Base-by-base conservation (phyloP, 2,888 invertebrate genomes). In the Thymelicus sylvestris region DNA sequence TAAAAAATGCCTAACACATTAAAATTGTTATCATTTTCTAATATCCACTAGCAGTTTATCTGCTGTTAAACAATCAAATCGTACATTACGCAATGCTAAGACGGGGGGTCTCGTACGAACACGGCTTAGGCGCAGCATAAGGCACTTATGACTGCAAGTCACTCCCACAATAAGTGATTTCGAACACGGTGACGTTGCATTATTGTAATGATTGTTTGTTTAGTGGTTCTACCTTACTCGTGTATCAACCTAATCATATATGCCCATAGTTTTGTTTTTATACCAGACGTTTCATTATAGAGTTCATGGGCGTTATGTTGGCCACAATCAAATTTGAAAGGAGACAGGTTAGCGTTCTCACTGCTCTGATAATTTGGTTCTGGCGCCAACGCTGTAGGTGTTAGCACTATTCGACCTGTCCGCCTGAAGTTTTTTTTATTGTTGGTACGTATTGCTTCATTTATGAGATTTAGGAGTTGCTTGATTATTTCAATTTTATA, bases 211-310 rank as follows among this genome's bases (percentile, higher is more conserved):
- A 89, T 87, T 93, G 93, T 93, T 93, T 93, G 93, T 93, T 93
- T 93, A 92, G 92, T 88, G 90, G 91, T 86, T 92, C 92, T 92
- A 92, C 93, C 93, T 93, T 91, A 91, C 92, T 87, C 92, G 88
- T 93, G 93, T 93, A 93, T 93, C 92, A 86, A 85, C 85, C 92
- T 93, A 93, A 93, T 93, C 93, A 92, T 93, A 91, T 92, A 93
- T 93, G 91, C 92, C 91, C 89, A 89, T 90, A 90, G 92, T 92
- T 93, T 93, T 93, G 92, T 93, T 93, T 93, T 93, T 92, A 89
- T 92, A 90, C 80, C 82, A 64, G 85, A 83, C 86, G 88, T 92
- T 92, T 92, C 91, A 92, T 93, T 93, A 92, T 91, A 90, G 91
- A 92, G 91, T 92, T 92, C 91, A 92, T 91, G 92, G 92, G 93